Conservation (phyloP, 2,113 vertebrate species). For the Dipodomys stephensi region DNA sequence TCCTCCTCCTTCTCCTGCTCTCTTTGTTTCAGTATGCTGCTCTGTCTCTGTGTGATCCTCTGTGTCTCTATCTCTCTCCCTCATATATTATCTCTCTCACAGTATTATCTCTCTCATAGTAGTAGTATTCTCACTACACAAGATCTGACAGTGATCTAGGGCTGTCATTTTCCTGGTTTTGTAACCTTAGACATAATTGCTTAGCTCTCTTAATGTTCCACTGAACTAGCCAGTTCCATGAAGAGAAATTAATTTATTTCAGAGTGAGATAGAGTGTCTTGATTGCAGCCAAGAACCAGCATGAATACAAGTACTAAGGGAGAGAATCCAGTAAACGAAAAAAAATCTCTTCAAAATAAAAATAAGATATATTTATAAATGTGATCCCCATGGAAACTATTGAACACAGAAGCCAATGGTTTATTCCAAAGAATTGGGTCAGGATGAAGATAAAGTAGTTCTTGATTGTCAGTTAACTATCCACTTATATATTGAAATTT, state of each 20-base stretch:
- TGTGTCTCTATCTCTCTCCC: too few species aligned
- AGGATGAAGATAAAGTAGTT: not conserved
- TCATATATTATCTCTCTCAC: too few species aligned
- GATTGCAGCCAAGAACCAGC: not conserved
- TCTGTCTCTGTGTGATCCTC: not conserved
- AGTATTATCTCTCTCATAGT: too few species aligned
- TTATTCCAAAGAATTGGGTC: not conserved
- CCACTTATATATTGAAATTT: not conserved
- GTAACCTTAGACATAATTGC: not conserved
- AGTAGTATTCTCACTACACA: not conserved
- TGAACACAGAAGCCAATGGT: not conserved
- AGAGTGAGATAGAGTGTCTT: not conserved
- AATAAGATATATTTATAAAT: constrained; percentile 1
- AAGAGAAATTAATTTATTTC: not conserved
- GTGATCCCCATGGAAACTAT: not conserved
- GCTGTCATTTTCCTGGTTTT: not conserved
- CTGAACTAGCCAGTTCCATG: not conserved
- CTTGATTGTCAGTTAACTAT: not conserved
- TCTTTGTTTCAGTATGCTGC: accelerated
- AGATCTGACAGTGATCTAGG: not conserved
- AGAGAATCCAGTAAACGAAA: not conserved
- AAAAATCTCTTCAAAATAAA: not conserved
- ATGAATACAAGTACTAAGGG: not conserved
- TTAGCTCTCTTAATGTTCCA: not conserved
- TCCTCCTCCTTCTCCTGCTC: not conserved